Conservation (phyloP, 92 coral and sea anemone species). For the Diadumene lineata region DNA sequence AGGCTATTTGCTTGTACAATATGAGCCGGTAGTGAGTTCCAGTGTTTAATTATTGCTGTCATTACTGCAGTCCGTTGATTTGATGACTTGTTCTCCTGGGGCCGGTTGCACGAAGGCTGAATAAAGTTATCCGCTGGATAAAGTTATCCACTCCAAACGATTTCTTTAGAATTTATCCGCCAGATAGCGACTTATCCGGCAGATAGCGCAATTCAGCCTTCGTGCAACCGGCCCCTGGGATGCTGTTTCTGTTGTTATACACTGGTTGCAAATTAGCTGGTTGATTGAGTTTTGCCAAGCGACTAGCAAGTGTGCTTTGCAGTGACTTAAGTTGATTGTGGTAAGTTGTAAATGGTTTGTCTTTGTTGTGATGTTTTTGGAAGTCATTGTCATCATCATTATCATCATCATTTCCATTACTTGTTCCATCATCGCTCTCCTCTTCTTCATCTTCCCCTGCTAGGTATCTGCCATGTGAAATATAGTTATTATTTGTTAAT, state of each 20-base stretch:
- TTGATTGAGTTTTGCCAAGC: background rate
- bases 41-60: too few species aligned
- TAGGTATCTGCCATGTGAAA: background rate
- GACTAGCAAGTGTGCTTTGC: background rate
- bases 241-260: background rate
- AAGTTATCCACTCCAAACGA: too few species aligned
- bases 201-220: too few species aligned
- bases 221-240: too few species aligned
- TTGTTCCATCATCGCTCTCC: background rate
- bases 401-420: conserved; percentile 14
- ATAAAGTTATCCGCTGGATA: too few species aligned
- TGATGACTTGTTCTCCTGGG: background rate
- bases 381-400: conserved; percentile 7
- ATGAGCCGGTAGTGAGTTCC: too few species aligned
- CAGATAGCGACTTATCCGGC: too few species aligned
- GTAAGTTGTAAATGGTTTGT: background rate
- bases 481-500: background rate
- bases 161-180: too few species aligned
- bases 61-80: too few species aligned
- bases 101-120: too few species aligned
- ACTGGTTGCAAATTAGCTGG: background rate
- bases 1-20: too few species aligned
- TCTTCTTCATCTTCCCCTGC: conserved; percentile 22
- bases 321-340: background rate
- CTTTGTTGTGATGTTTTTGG: background rate